Evolutionary conservation across 2,113 vertebrate genomes (phyloP).

Genomic region (Cepphus grylle): DNA sequence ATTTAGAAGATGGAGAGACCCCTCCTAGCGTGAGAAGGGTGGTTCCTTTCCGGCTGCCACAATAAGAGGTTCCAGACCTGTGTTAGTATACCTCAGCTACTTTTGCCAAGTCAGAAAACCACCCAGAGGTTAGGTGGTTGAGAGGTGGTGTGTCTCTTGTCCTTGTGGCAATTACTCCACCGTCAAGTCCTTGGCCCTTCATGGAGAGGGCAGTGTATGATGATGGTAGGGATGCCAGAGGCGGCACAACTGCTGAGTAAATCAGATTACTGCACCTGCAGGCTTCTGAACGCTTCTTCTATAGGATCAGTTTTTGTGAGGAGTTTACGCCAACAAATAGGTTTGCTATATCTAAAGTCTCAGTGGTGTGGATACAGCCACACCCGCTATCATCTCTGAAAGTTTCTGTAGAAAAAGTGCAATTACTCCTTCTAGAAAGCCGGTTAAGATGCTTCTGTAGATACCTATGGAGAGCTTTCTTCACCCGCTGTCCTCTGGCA

Average conservation of each 20-base stretch:
- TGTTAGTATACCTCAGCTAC: neutral
- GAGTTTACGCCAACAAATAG: neutral
- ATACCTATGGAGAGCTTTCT: neutral
- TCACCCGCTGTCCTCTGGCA: neutral
- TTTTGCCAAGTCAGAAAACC: neutral
- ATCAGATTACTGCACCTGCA: neutral
- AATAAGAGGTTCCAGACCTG: neutral
- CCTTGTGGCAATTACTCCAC: neutral
- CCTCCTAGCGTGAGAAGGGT: fast-evolving
- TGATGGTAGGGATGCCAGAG: neutral
- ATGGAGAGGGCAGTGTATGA: neutral
- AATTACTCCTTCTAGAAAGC: neutral
- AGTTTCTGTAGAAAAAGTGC: neutral
- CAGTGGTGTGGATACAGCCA: neutral
- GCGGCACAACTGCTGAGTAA: neutral
- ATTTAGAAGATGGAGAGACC: neutral
- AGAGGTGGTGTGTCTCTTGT: neutral
- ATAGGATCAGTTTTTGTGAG: neutral
- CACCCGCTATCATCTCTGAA: fast-evolving
- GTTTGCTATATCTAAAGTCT: neutral
- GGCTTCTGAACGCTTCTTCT: neutral
- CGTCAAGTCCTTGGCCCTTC: fast-evolving
- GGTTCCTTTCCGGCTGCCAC: neutral
- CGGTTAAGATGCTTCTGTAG: neutral
- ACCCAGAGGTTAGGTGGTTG: neutral